Percentiles rank a stretch among this genome's conserved stretches.
phyloP scores from a whole-genome alignment of 2,888 invertebrate genomes.

The Melitaea athalia region DNA sequence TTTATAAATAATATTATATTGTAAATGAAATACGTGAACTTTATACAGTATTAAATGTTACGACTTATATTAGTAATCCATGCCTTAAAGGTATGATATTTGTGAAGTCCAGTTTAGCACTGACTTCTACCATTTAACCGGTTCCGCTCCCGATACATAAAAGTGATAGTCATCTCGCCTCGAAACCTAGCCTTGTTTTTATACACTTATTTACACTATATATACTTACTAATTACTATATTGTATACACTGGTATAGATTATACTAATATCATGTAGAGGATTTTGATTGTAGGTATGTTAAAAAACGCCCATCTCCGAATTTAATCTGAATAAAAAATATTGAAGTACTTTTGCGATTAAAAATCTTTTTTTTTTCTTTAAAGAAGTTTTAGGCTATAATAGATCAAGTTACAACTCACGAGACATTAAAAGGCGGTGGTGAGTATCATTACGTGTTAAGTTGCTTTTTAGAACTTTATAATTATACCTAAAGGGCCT shows the following conservation, averaged over 20 bases:
- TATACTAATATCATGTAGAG: neutral
- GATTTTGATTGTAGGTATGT: neutral
- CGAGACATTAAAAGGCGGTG: too few species aligned
- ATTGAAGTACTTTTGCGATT: too few species aligned
- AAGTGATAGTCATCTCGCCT: constrained; percentile 64
- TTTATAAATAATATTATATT: neutral
- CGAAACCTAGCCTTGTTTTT: constrained; percentile 51
- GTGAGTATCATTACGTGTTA: too few species aligned
- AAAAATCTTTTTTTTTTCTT: too few species aligned
- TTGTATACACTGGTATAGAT: neutral
- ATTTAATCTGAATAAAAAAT: too few species aligned
- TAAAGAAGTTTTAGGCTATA: too few species aligned
- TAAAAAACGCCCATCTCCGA: too few species aligned
- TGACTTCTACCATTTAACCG: constrained; percentile 55
- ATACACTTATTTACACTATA: constrained; percentile 38
- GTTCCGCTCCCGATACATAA: constrained; percentile 61
- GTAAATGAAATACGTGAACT: constrained; percentile 15
- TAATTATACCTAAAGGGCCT: too few species aligned
- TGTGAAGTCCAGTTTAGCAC: constrained; percentile 47
- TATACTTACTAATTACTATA: neutral
- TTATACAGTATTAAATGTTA: constrained; percentile 6
- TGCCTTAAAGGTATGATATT: constrained; percentile 15
- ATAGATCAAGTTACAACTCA: too few species aligned
- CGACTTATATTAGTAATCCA: constrained; percentile 8
- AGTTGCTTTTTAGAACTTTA: too few species aligned